Percentiles rank a stretch among this genome's conserved stretches.
phyloP scores from a whole-genome alignment of 2,113 vertebrate species.

The Apteryx owenii region DNA sequence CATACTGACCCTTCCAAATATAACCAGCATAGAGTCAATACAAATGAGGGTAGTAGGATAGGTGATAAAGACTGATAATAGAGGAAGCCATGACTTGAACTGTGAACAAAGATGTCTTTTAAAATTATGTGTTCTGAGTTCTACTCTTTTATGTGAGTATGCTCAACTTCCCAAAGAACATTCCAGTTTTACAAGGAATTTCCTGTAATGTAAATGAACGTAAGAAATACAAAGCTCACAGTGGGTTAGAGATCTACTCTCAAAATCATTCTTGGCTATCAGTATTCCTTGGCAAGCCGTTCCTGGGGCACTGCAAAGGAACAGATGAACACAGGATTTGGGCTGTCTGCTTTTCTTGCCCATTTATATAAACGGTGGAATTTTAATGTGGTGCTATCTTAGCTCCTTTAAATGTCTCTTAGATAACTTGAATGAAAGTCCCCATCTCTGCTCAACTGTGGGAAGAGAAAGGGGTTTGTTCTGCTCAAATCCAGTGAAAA shows the following conservation, averaged over 20 bases:
- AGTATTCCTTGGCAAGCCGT: neutral
- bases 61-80: neutral
- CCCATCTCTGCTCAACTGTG: neutral
- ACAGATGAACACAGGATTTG: neutral
- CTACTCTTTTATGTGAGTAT: neutral
- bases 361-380: neutral
- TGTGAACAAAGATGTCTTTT: neutral
- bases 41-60: neutral
- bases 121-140: neutral
- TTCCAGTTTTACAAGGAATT: neutral
- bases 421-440: neutral
- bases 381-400: neutral
- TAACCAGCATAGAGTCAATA: neutral
- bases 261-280: neutral
- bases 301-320: neutral
- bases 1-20: neutral
- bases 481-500: neutral
- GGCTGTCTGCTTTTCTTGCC: neutral
- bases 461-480: neutral
- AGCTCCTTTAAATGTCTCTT: neutral
- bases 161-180: neutral
- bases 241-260: neutral
- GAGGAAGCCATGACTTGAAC: neutral
- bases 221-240: neutral
- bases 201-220: neutral